phyloP scores from a whole-genome alignment of 2,113 vertebrate species.

The Crotalus helleri region DNA sequence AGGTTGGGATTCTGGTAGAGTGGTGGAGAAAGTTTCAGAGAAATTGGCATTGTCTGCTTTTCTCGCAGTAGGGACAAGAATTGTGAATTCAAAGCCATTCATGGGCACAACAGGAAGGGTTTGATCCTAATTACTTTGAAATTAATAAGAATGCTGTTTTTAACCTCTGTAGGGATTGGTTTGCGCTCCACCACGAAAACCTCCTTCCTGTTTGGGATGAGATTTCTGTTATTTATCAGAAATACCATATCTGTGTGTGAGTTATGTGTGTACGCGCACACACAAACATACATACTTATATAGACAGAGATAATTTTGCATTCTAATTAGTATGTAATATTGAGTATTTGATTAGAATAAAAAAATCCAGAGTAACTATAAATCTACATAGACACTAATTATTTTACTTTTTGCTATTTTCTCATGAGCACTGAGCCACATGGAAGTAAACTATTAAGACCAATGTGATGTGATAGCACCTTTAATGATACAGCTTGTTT shows the following conservation, averaged over 20 bases:
- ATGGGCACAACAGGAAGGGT: neutral
- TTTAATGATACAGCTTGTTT: neutral
- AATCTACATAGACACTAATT: neutral
- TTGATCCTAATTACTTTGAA: slow-evolving; percentile 12
- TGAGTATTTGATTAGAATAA: neutral
- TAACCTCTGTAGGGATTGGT: neutral
- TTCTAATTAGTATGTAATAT: neutral
- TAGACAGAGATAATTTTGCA: neutral
- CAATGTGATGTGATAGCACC: neutral
- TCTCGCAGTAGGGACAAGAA: neutral
- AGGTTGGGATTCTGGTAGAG: slow-evolving; percentile 30
- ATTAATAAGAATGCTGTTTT: slow-evolving; percentile 17
- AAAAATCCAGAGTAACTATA: neutral
- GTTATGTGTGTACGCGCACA: too few species aligned
- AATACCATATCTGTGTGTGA: neutral
- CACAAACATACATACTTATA: neutral
- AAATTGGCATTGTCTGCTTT: slow-evolving; percentile 28
- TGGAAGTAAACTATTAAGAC: neutral
- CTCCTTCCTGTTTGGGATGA: neutral
- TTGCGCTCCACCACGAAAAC: slow-evolving; percentile 1
- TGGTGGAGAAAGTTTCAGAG: neutral
- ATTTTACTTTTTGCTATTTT: neutral
- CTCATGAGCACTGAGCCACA: neutral
- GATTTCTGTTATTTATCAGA: neutral
- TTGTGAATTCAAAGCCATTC: neutral